Percentiles rank a stretch among this genome's conserved stretches.
Conservation (phyloP, 1,140 invertebrate genomes). For the Heliconius himera region DNA sequence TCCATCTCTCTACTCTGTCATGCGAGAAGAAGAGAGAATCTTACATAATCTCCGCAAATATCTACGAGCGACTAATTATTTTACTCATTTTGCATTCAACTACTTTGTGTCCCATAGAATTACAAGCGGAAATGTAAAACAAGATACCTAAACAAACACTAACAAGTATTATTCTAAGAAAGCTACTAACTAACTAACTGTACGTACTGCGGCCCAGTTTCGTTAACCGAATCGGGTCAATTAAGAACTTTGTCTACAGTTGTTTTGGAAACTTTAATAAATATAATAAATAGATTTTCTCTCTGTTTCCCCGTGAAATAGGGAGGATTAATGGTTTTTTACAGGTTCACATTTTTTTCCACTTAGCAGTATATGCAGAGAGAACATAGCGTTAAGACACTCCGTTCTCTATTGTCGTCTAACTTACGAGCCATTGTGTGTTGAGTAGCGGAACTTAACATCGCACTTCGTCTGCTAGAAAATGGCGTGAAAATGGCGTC, state of each 20-base stretch:
- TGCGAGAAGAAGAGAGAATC: no score
- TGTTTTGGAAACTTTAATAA: constrained; percentile 11
- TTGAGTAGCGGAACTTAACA: no score
- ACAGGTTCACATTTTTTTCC: no score
- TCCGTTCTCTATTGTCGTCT: background rate
- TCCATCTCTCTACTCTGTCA: no score
- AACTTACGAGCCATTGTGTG: no score
- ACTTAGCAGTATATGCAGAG: no score
- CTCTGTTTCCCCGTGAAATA: background rate
- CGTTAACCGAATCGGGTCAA: constrained; percentile 24
- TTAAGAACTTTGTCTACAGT: constrained; percentile 21
- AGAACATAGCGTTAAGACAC: background rate
- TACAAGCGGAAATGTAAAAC: constrained; percentile 9
- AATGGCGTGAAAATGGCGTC: no score
- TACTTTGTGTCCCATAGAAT: constrained; percentile 1
- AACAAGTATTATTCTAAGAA: constrained; percentile 16
- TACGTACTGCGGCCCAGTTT: constrained; percentile 19
- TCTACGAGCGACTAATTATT: background rate
- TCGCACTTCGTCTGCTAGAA: no score
- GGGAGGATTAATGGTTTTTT: background rate
- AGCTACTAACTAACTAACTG: constrained; percentile 12
- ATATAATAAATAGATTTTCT: constrained; percentile 9
- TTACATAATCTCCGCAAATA: background rate
- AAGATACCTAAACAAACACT: constrained; percentile 8
- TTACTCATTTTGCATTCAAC: background rate